phyloP scores from a whole-genome alignment of 2,797 vertebrate species.

The Diglossa cyanea region DNA sequence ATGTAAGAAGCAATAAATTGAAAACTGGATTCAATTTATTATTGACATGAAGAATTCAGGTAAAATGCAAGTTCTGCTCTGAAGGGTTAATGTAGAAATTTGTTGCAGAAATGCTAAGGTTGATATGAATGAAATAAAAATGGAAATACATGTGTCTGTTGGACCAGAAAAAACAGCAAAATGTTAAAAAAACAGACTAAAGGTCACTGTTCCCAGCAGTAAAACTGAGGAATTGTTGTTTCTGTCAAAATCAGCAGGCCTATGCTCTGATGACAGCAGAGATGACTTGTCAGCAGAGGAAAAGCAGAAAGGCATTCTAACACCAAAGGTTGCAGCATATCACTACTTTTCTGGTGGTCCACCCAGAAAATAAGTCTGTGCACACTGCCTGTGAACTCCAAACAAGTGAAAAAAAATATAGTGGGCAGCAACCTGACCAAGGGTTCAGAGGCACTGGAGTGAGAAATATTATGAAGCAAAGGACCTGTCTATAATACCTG shows the following conservation, averaged over 20 bases:
- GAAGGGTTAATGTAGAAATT: not conserved
- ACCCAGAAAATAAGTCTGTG: not conserved
- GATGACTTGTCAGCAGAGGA: not conserved
- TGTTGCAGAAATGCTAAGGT: not conserved
- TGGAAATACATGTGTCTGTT: not conserved
- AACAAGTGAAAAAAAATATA: not conserved
- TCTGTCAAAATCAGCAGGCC: not conserved
- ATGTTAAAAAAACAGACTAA: not conserved
- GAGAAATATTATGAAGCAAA: not conserved
- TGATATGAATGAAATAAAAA: not conserved
- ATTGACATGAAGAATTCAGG: not conserved
- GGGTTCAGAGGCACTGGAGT: not conserved
- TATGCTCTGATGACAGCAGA: fast-evolving
- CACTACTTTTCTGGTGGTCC: not conserved
- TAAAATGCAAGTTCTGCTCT: not conserved
- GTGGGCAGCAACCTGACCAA: not conserved
- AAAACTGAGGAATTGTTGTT: not conserved
- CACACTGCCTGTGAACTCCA: fast-evolving
- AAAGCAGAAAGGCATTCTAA: not conserved
- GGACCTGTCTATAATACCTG: not conserved
- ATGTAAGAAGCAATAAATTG: not conserved
- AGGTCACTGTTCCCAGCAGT: not conserved
- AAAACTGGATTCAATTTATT: not conserved
- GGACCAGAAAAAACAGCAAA: not conserved
- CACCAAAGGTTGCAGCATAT: not conserved